These are phyloP conservation scores for Donacobius atricapilla DNA, from an alignment of 2,113 vertebrate species.

Conservation along the genomic window DNA sequence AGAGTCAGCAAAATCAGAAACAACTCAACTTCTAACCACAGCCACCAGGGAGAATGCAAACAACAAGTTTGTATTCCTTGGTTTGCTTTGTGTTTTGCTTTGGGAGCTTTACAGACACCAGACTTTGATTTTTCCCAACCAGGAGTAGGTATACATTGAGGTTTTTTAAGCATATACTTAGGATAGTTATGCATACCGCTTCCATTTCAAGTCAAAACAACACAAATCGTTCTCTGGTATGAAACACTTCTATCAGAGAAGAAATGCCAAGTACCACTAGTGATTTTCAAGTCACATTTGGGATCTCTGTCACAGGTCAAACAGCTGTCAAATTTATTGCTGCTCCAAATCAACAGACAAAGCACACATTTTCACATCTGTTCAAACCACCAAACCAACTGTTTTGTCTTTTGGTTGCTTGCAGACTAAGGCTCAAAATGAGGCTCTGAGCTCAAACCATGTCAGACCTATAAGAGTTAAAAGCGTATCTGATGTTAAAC, in stretches of 20 bases:
- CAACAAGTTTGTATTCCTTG: not conserved
- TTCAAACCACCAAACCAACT: constrained; percentile 18
- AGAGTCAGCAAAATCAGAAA: not conserved
- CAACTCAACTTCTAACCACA: not conserved
- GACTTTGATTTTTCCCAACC: not conserved
- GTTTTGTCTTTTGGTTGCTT: constrained; percentile 48
- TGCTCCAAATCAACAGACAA: constrained; percentile 25
- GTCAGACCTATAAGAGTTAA: constrained; percentile 1
- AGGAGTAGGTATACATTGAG: not conserved
- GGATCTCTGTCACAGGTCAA: not conserved
- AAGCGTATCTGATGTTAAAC: not conserved
- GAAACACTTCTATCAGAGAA: not conserved
- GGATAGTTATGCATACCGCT: not conserved
- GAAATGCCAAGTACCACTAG: not conserved
- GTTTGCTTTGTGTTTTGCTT: not conserved
- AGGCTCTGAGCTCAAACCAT: not conserved
- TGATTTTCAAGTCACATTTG: not conserved
- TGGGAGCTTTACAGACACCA: not conserved
- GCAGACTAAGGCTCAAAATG: not conserved
- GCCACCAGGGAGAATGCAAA: not conserved
- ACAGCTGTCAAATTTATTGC: not conserved
- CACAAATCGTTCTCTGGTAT: not conserved
- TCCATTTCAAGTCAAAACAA: not conserved
- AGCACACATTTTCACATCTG: not conserved
- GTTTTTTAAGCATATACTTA: not conserved